These are phyloP conservation scores for Bugulina stolonifera DNA, from an alignment of 2,888 invertebrate genomes.

Conservation along the genomic window DNA sequence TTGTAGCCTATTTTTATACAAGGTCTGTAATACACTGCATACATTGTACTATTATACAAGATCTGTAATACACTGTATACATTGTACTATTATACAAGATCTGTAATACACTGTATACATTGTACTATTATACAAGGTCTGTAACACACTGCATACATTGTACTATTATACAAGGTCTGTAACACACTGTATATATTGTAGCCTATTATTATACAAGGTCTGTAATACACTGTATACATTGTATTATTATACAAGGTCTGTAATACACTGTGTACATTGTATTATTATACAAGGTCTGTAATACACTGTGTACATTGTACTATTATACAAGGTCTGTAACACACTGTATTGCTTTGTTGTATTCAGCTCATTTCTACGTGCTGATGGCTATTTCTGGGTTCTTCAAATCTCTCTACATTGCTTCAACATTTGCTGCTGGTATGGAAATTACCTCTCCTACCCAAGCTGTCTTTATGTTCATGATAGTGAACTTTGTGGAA, in stretches of 20 bases:
- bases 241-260: neutral
- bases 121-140: no score
- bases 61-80: no score
- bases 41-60: no score
- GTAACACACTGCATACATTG: no score
- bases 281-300: neutral
- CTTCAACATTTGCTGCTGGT: slow-evolving; percentile 7
- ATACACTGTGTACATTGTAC: neutral
- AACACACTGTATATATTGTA: no score
- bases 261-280: neutral
- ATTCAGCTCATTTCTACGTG: neutral
- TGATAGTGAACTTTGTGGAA: slow-evolving; percentile 7
- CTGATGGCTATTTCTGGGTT: slow-evolving; percentile 16
- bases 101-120: no score
- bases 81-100: no score
- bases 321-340: neutral
- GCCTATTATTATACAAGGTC: no score
- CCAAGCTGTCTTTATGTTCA: slow-evolving; percentile 17
- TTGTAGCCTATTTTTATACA: neutral
- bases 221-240: neutral
- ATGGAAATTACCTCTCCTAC: slow-evolving; percentile 16
- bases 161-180: no score
- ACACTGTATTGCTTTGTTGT: no score
- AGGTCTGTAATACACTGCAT: neutral
- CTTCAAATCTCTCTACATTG: slow-evolving; percentile 19